phyloP scores from a whole-genome alignment of 2,797 vertebrate genomes.

The Dendrocincla fuliginosa region DNA sequence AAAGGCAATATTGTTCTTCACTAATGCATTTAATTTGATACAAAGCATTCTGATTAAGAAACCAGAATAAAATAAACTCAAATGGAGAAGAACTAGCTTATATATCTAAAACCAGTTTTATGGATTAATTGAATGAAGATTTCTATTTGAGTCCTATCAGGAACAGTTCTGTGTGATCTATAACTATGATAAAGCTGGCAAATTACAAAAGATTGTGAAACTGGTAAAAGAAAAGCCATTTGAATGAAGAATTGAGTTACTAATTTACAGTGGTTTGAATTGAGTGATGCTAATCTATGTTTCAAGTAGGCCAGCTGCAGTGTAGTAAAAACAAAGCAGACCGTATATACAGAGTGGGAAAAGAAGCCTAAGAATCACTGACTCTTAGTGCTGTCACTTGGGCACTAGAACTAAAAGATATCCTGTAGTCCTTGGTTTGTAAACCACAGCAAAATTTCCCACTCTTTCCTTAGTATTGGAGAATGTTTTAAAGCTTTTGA shows the following conservation, averaged over 20 bases:
- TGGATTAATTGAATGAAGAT: background rate
- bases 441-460: background rate
- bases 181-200: background rate
- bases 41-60: constrained; percentile 50
- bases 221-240: background rate
- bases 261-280: background rate
- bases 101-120: background rate
- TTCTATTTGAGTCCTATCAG: background rate
- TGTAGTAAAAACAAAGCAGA: background rate
- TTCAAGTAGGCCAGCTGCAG: background rate
- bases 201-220: background rate
- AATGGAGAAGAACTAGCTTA: constrained; percentile 12
- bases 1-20: constrained; percentile 38
- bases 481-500: background rate
- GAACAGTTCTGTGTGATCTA: background rate
- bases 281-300: background rate
- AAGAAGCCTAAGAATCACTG: background rate
- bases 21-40: constrained; percentile 49
- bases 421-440: background rate
- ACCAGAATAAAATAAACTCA: constrained; percentile 18
- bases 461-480: background rate
- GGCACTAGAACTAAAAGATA: background rate
- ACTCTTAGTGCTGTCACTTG: background rate
- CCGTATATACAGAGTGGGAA: background rate
- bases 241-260: background rate